Evolutionary conservation across 2,113 vertebrate genomes (phyloP), one percentile per base, ranked within the genome.

Genomic region (Seriola quinqueradiata): DNA sequence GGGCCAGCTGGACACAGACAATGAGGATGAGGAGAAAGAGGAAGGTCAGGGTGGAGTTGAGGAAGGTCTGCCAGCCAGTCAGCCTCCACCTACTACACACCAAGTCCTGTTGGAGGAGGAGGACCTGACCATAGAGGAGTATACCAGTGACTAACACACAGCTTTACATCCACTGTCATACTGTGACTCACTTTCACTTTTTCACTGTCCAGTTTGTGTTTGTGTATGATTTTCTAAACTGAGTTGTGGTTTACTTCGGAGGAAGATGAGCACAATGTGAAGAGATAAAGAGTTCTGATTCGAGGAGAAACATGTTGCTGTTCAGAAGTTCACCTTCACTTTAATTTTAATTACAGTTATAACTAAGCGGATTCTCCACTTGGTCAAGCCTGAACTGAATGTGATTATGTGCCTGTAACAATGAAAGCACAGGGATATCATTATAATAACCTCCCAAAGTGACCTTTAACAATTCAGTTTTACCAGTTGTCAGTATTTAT

Each of bases 91-190:
- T 4, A 71, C 92, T 2, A 79, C 93, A 16, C 85, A 86, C 4
- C 95, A 95, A 67, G 94, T 78, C 34, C 69, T 96, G 7, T 8
- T 95, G 61, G 95, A 97, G 16, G 96, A 97, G 1, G 95, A 97
- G 0, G 96, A 97, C 1, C 4, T 97, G 40, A 25, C 90, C 21
- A 99, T 99, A 68, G 97, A 98, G 81, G 97, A 98, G 36, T 99
- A 94, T 17, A 95, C 95, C 74, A 98, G 96, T 40, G 96, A 98
- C 68, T 97, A 85, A 92, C 28, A 34, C 13, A 23, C 68, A 55
- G 6, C 46, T n/a, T 48, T 38, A 32, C 59, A 44, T 23, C 17
- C n/a, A 8, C 55, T 9, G 65, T 42, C 0, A 0, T 3, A 65
- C 75, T 75, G 65, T 32, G 17, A 68, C 23, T 42, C 8, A 42